These are phyloP conservation scores for Heteromyza rotundicornis DNA, from an alignment of 2,888 invertebrate species.

Conservation along the genomic window DNA sequence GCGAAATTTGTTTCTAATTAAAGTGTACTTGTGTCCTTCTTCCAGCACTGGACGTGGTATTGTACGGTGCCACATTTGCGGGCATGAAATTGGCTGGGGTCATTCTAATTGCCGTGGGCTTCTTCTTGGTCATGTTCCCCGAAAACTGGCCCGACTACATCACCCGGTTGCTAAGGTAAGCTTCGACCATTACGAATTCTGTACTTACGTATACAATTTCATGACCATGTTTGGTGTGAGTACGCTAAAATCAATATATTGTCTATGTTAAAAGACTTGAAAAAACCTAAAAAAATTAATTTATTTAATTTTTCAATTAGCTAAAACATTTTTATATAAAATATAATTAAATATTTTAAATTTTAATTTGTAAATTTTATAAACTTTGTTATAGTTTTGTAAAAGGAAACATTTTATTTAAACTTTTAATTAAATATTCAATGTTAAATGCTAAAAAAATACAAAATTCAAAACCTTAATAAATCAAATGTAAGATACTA, in stretches of 20 bases:
- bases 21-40: no score
- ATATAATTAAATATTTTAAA: no score
- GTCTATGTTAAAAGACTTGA: no score
- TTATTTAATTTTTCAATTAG: background rate
- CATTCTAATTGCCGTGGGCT: constrained; percentile 87
- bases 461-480: no score
- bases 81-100: constrained; percentile 97
- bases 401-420: background rate
- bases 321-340: no score
- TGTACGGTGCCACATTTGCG: constrained; percentile 85
- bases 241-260: constrained; percentile 6
- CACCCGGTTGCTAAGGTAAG: constrained; percentile 84
- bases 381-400: background rate
- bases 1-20: no score
- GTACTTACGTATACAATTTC: constrained; percentile 21
- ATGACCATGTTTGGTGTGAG: constrained; percentile 10
- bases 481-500: no score
- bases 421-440: background rate
- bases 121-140: constrained; percentile 92
- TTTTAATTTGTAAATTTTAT: background rate
- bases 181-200: constrained; percentile 35
- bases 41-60: constrained; percentile 81
- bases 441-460: no score
- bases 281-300: no score
- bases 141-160: constrained; percentile 97